Base-by-base conservation (phyloP, 2,797 vertebrate genomes). In the Sphenodon punctatus region DNA sequence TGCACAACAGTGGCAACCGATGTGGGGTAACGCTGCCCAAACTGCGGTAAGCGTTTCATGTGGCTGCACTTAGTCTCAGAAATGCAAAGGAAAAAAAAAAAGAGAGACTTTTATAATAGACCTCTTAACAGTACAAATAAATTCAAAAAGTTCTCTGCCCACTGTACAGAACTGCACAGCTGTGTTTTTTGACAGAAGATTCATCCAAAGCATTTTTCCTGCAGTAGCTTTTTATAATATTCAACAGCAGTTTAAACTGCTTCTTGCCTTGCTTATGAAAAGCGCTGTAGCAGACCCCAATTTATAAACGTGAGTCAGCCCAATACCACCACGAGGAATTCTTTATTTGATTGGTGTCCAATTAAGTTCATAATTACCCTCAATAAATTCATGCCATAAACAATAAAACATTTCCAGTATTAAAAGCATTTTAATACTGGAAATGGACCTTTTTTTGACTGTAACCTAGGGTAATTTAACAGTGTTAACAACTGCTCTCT, bases 381-480 rank as follows among this genome's bases (percentile, higher is more conserved):
- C 59, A 70, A 12, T 3, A 1, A 48, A 60, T 48, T 34, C 74
- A 7, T 70, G 51, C 51, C 15, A 85, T 27, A 78, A 80, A 51
- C n/a, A 71, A 34, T 75, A 78, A 83, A 80, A 60, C 17, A 25
- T 42, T 61, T 6, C 15, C 55, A 81, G 20, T 25, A 32, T 9
- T 63, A 38, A 81, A 75, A 83, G 74, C 0, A n/a, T 27, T 58
- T 15, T 6, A 49, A 10, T 17, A 42, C n/a, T n/a, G n/a, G n/a
- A n/a, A n/a, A n/a, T n/a, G 4, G 27, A 41, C 66, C 32, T 68
- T 36, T 56, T 74, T 71, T 12, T 36, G 27, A 42, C 11, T 36
- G 20, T 69, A 30, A 79, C 39, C 38, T 59, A 60, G 65, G 48
- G 32, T 60, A 13, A 84, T 84, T 82, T 80, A 84, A 78, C n/a